These are phyloP conservation scores for Watsonalla cultraria DNA, from an alignment of 2,888 invertebrate genomes.

Conservation along the genomic window DNA sequence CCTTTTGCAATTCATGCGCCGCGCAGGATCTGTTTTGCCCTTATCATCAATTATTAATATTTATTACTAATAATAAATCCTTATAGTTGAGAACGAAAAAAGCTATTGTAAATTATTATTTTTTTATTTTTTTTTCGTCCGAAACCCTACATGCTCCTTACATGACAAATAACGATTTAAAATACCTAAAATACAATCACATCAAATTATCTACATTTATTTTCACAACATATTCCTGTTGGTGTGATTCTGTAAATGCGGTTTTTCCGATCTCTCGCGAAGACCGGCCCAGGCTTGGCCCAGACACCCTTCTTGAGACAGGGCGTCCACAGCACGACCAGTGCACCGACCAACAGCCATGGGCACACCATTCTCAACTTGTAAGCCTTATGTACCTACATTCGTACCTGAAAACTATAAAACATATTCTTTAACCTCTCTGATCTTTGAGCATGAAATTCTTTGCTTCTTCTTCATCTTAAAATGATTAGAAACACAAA, in stretches of 20 bases:
- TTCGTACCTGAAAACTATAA: not conserved
- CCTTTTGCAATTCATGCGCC: not conserved
- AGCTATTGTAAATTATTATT: no score
- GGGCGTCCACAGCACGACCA: conserved; percentile 46
- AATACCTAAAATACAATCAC: not conserved
- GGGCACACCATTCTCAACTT: conserved; percentile 34
- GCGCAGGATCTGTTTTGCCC: no score
- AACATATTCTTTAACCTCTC: not conserved
- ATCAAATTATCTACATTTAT: conserved; percentile 13
- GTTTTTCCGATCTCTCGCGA: conserved; percentile 50
- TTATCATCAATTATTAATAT: no score
- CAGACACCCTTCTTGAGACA: conserved; percentile 44
- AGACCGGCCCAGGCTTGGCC: conserved; percentile 37
- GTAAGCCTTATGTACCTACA: not conserved
- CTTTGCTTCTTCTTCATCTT: no score
- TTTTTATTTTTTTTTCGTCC: no score
- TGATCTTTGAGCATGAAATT: no score
- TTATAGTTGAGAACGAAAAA: no score
- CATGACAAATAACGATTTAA: not conserved
- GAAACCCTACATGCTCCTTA: not conserved
- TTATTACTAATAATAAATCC: no score
- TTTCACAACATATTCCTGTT: conserved; percentile 42
- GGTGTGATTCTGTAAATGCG: conserved; percentile 45
- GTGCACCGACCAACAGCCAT: conserved; percentile 27
- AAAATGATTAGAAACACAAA: no score